Base-by-base conservation (phyloP, 2,888 invertebrate genomes). In the Toxonevra muliebris region DNA sequence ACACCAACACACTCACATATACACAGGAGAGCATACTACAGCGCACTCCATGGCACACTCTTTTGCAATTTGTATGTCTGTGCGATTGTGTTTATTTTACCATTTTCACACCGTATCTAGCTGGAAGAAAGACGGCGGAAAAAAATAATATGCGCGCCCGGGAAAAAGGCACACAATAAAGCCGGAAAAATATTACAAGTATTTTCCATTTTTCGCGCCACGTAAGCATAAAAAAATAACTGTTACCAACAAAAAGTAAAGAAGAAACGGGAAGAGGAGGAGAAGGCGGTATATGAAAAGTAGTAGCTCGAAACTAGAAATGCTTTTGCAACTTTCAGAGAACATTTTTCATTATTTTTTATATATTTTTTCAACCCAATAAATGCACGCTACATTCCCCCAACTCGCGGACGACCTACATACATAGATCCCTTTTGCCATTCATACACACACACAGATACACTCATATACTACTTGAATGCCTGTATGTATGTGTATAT, bases 111-210 rank as follows among this genome's bases (percentile, higher is more conserved):
- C 61, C 15, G 48, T 48, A 61, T 30, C 60, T 48, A 45, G 13
- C 13, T 8, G 30, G 30, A 30, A 2, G 30, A 30, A 7, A 30
- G 30, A 30, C 30, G 30, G 30, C 2, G 30, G 30, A 30, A 7
- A 30, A 30, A 30, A 30, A 30, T n/a, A n/a, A n/a, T 30, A 30
- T 30, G 30, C 30, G 30, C 30, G 30, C 45, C 30, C 30, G 10
- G 61, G 52, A 61, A 17, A 30, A 30, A 30, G 30, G 30, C 30
- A 10, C 20, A 10, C 15, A 40, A 52, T 40, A 58, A 63, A 67
- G 9, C 42, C 61, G 62, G 20, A 48, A 65, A 65, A 67, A 69
- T 60, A 57, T 67, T 67, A 68, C 48, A 60, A 50, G 54, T 66
- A 9, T 43, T 65, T 19, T 40, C 53, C 41, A 65, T 65, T 43